A percentile compares a stretch with the other conserved stretches of the same genome.
Conservation (phyloP, 2,888 invertebrate genomes). For the Drosophila borborema region DNA sequence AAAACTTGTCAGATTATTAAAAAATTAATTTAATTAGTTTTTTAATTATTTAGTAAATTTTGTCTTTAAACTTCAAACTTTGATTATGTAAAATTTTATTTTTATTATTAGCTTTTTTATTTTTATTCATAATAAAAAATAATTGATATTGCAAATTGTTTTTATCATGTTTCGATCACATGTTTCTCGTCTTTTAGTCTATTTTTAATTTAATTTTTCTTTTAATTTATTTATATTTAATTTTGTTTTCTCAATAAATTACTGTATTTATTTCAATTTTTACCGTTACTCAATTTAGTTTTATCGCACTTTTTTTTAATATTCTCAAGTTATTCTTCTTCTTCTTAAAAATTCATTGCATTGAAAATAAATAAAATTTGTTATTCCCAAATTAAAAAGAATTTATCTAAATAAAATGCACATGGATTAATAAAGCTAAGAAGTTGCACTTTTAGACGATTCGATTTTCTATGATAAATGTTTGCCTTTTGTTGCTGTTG, state of each 20-base stretch:
- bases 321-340: not conserved
- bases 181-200: not conserved
- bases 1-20: not conserved
- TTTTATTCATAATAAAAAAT: not conserved
- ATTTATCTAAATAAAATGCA: not conserved
- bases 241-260: not conserved
- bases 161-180: not conserved
- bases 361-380: not conserved
- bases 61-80: not conserved
- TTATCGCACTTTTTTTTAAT: not conserved
- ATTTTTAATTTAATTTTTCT: not conserved
- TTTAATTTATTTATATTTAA: not conserved
- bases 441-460: constrained; percentile 18
- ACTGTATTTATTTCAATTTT: not conserved
- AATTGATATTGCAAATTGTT: not conserved
- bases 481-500: constrained; percentile 49
- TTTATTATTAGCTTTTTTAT: not conserved
- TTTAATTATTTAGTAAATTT: not conserved
- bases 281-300: not conserved
- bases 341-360: not conserved
- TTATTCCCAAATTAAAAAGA: not conserved
- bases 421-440: not conserved
- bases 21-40: not conserved
- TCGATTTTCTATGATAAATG: constrained; percentile 25
- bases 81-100: not conserved